phyloP scores from a whole-genome alignment of 2,113 vertebrate species.

The Tyto alba region DNA sequence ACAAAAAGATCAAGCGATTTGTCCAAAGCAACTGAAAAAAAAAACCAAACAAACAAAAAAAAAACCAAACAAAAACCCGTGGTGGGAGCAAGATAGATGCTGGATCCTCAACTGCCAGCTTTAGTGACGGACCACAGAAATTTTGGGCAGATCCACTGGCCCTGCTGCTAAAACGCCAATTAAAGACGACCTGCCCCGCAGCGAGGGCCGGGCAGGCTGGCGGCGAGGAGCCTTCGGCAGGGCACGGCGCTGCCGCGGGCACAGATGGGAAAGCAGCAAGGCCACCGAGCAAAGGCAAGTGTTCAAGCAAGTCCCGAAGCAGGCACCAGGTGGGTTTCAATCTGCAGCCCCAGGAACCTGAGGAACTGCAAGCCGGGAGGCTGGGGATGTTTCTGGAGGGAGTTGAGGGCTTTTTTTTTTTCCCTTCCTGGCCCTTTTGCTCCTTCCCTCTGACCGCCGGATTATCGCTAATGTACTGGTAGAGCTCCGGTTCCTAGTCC shows the following conservation, averaged over 20 bases:
- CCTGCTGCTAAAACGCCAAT: neutral
- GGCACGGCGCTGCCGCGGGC: too few relatives aligned
- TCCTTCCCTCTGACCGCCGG: neutral
- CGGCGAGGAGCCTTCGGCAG: neutral
- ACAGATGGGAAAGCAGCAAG: neutral
- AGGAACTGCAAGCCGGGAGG: neutral
- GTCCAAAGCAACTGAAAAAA: neutral
- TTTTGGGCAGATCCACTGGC: neutral
- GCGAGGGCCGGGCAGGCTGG: neutral
- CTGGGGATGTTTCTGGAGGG: neutral
- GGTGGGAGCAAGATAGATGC: neutral
- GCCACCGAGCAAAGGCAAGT: neutral
- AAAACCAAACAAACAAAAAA: too few relatives aligned
- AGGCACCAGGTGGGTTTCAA: neutral
- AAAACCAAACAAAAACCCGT: too few relatives aligned
- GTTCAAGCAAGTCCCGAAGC: neutral
- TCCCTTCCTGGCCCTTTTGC: neutral
- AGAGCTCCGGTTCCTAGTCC: slow-evolving; percentile 8
- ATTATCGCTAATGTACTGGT: slow-evolving; percentile 5
- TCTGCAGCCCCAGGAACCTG: neutral
- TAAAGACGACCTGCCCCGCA: neutral
- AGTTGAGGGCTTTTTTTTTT: neutral
- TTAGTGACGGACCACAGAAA: neutral
- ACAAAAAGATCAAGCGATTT: neutral
- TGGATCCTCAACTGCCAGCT: neutral